These are phyloP conservation scores for Bruchidius siliquastri DNA, from an alignment of 2,888 invertebrate species.

Conservation along the genomic window DNA sequence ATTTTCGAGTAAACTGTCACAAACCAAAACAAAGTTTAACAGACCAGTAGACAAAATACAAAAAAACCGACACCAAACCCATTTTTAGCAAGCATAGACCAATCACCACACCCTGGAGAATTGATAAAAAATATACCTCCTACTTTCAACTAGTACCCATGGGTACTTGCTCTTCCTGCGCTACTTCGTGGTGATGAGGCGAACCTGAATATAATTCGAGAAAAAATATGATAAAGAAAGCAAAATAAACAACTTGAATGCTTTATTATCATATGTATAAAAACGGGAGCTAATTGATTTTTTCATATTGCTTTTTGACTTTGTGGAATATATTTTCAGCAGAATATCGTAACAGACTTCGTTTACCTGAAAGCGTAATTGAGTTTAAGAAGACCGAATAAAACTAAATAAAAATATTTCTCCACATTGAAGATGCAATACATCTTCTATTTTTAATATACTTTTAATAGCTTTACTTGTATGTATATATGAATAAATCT, in stretches of 20 bases:
- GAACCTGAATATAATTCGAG: conserved; percentile 14
- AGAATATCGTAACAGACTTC: not conserved
- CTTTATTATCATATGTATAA: not conserved
- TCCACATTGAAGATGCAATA: too few species aligned
- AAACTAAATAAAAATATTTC: too few species aligned
- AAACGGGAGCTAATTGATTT: not conserved
- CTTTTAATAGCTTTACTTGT: too few species aligned
- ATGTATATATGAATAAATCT: too few species aligned
- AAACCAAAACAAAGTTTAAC: too few species aligned
- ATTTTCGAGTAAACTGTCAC: too few species aligned
- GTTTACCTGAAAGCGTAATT: not conserved
- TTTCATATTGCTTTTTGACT: not conserved
- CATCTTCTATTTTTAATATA: too few species aligned
- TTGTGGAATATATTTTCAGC: not conserved
- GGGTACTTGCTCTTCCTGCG: conserved; percentile 15
- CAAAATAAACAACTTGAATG: not conserved
- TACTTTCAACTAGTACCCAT: conserved; percentile 14
- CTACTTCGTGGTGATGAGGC: conserved; percentile 12
- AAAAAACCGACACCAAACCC: not conserved
- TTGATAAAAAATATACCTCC: not conserved
- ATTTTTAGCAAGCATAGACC: not conserved
- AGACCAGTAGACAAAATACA: not conserved
- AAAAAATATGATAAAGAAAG: not conserved
- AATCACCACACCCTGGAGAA: not conserved
- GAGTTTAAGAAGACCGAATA: not conserved